Base-by-base conservation (phyloP, 2,797 vertebrate genomes). In the Catharus ustulatus region DNA sequence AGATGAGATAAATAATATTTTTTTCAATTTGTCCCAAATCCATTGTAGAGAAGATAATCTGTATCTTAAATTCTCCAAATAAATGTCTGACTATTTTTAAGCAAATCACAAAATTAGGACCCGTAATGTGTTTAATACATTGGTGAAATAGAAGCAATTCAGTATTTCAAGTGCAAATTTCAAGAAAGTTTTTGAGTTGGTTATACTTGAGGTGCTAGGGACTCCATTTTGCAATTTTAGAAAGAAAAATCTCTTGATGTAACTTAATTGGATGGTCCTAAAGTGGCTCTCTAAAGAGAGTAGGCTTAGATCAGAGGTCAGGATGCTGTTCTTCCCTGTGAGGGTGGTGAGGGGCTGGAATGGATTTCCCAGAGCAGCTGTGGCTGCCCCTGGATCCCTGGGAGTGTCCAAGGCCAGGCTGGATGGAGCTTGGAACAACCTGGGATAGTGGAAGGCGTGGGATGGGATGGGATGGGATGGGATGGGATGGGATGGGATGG, bases 381-480 rank as follows among this genome's bases (percentile, higher is more conserved):
- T 19, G 57, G 48, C 34, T 77, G 48, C 32, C 27, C 55, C 63
- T 55, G 43, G 34, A 26, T 10, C 48, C 77, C 48, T 68, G 63
- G 34, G 0, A 82, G 32, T 38, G 71, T 0, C 63, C 63, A 49
- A 83, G 43, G 32, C 36, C 42, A 29, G 42, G 55, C 0, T 62
- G 34, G 55, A 48, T 0, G 0, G 59, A 40, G 4, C 59, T 59
- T 34, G 76, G 61, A 52, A 18, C 22, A 36, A 0, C 30, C 42
- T 68, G 86, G 86, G 36, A 5, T 0, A 1, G 55, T 22, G 52
- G 29, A 3, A 73, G n/a, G 19, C 64, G 75, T 58, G 40, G 40
- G 40, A 43, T 43, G 49, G 42, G 58, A 5, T 71, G 59, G 49
- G 1, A 27, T 57, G 29, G 15, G 12, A 27, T 12, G 8, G 34